phyloP scores from a whole-genome alignment of 1,140 invertebrate species.

The Euschistus heros region DNA sequence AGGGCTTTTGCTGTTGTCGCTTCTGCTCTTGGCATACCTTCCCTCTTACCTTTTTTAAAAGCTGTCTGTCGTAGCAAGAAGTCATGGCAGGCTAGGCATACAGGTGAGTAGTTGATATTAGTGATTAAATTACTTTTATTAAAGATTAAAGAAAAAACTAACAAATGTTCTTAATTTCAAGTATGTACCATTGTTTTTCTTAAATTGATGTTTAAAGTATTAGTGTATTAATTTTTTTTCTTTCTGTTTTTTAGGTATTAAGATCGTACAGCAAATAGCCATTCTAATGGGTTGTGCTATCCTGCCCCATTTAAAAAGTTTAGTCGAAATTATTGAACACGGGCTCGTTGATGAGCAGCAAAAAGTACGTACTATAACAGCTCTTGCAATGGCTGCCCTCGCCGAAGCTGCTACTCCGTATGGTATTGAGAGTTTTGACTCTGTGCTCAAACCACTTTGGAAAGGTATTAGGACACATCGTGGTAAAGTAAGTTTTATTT shows the following conservation, averaged over 20 bases:
- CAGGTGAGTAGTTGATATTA: conserved; percentile 40
- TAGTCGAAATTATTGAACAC: conserved; percentile 99
- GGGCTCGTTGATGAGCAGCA: conserved; percentile 81
- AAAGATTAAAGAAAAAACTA: neutral
- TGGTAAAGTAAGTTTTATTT: conserved; percentile 56
- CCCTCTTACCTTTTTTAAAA: conserved; percentile 94
- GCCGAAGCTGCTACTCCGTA: conserved; percentile 98
- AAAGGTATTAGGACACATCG: conserved; percentile 97
- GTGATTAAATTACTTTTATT: too few species aligned
- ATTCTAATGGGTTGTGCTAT: conserved; percentile 99
- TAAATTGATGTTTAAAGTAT: neutral
- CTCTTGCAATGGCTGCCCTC: conserved; percentile 92
- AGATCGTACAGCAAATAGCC: conserved; percentile 99
- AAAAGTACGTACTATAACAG: conserved; percentile 93
- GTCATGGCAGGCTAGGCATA: conserved; percentile 98
- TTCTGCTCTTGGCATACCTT: conserved; percentile 96
- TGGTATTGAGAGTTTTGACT: conserved; percentile 99
- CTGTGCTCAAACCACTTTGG: conserved; percentile 97
- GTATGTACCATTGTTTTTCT: neutral
- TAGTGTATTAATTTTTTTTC: neutral
- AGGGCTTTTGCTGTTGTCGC: conserved; percentile 98
- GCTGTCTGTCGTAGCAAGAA: conserved; percentile 99
- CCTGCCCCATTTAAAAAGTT: conserved; percentile 90
- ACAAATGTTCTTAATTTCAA: neutral
- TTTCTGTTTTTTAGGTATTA: conserved; percentile 55